These are phyloP conservation scores for Daboia siamensis DNA, from an alignment of 2,113 vertebrate species.

Conservation along the genomic window DNA sequence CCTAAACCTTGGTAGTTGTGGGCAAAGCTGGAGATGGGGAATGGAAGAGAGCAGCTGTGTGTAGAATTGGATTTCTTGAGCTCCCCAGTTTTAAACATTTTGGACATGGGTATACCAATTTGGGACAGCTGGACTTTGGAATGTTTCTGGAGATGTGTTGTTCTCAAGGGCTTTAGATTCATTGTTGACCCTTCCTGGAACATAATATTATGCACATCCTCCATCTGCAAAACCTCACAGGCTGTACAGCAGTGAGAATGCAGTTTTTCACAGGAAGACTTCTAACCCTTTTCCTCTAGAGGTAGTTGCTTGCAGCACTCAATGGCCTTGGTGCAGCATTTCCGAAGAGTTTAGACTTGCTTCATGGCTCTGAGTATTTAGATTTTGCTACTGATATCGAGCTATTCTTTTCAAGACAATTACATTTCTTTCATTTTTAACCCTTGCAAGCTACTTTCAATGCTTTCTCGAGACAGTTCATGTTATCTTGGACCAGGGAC, in stretches of 20 bases:
- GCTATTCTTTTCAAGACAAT: neutral
- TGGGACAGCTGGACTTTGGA: neutral
- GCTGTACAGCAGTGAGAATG: neutral
- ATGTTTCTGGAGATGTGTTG: neutral
- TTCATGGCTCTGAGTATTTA: neutral
- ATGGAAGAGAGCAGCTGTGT: neutral
- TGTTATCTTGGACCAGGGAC: too few relatives aligned
- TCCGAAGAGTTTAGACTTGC: neutral
- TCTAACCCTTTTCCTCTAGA: neutral
- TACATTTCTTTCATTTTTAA: neutral
- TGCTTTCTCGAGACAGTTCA: neutral
- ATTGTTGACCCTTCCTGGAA: neutral
- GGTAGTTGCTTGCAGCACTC: neutral
- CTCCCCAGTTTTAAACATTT: neutral
- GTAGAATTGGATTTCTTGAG: neutral
- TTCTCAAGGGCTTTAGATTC: neutral
- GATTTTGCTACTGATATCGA: neutral
- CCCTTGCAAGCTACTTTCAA: neutral
- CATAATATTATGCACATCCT: neutral
- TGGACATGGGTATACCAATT: neutral
- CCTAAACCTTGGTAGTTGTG: neutral
- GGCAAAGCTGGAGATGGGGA: neutral
- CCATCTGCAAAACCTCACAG: neutral
- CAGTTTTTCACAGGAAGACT: neutral
- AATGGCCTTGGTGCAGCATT: neutral